Conservation (phyloP, 2,113 vertebrate genomes). For the Lagopus leucura region DNA sequence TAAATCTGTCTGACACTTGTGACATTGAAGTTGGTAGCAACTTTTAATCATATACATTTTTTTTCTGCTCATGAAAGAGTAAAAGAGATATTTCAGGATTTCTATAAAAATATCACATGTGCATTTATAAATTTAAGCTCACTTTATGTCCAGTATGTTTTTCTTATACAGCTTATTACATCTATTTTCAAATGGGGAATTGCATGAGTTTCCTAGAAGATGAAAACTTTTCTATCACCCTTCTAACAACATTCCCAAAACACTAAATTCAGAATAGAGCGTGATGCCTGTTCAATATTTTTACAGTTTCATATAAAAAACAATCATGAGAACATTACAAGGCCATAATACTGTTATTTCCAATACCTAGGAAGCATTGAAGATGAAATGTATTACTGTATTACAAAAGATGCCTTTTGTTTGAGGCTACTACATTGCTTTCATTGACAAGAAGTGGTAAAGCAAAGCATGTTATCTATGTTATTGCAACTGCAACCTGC, state of each 20-base stretch:
- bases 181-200: neutral
- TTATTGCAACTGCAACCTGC: neutral
- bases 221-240: neutral
- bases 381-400: neutral
- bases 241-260: neutral
- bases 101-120: neutral
- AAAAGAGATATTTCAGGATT: neutral
- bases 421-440: neutral
- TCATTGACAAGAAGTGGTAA: neutral
- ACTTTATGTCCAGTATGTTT: neutral
- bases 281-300: neutral
- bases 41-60: neutral
- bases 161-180: neutral
- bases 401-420: neutral
- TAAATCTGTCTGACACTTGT: neutral
- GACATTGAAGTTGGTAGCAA: neutral
- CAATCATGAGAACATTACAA: neutral
- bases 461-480: neutral
- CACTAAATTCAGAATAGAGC: neutral
- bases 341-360: neutral
- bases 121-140: neutral
- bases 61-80: neutral
- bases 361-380: neutral
- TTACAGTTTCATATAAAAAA: neutral
- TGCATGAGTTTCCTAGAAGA: neutral